Conservation (phyloP, 2,797 vertebrate genomes). For the Anguilla obscura region DNA sequence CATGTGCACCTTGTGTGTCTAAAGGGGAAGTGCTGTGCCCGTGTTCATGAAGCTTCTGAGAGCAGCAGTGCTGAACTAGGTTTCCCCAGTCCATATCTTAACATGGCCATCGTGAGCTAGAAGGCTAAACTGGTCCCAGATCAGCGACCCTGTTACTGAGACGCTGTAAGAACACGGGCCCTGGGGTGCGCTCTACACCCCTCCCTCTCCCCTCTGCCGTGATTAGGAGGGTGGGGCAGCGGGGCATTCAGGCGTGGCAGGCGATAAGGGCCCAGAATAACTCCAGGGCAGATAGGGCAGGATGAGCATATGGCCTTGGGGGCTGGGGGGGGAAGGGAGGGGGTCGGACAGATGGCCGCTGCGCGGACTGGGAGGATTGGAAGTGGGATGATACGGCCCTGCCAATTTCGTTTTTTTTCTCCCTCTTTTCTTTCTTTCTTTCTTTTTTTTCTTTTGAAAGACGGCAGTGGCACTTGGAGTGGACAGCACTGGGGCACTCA, state of each 20-base stretch:
- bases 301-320: constrained; percentile 16
- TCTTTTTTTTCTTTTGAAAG: background rate
- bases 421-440: background rate
- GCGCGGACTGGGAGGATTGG: background rate
- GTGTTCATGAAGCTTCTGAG: no score
- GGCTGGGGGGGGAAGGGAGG: background rate
- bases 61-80: no score
- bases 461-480: background rate
- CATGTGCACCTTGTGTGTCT: background rate
- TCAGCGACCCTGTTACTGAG: no score
- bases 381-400: background rate
- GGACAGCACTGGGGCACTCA: background rate
- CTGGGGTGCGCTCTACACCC: background rate
- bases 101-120: no score
- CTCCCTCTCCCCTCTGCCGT: background rate
- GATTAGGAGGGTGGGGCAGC: background rate
- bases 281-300: background rate
- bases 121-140: no score
- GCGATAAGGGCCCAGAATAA: background rate
- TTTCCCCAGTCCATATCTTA: no score
- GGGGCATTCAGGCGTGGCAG: background rate
- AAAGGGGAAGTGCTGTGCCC: background rate
- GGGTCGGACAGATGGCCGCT: background rate
- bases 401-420: background rate
- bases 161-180: no score